Evolutionary conservation across 2,113 vertebrate species (phyloP).

Genomic region (Typhlomys cinereus): DNA sequence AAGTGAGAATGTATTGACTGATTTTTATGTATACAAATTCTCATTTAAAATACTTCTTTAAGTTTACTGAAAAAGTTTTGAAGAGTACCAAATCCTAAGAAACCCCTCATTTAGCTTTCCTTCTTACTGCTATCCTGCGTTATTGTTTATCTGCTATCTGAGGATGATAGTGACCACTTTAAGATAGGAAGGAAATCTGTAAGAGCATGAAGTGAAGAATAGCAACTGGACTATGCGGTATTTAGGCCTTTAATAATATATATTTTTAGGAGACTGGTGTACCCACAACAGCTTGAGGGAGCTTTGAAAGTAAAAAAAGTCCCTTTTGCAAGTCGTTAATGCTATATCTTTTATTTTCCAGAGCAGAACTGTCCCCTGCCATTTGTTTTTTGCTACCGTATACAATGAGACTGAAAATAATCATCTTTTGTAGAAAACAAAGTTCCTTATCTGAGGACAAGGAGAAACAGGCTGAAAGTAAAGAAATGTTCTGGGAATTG

Average conservation of each 20-base stretch:
- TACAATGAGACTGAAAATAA: background rate
- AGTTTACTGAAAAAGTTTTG: background rate
- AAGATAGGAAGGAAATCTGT: background rate
- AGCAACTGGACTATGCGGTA: rapidly evolving
- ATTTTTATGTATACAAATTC: background rate
- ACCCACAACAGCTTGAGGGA: background rate
- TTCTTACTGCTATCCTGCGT: background rate
- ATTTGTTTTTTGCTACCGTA: background rate
- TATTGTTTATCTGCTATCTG: background rate
- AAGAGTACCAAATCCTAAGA: background rate
- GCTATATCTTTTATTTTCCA: background rate
- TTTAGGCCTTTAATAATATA: background rate
- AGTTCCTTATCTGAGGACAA: background rate
- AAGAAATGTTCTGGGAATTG: background rate
- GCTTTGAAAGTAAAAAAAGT: too few species aligned
- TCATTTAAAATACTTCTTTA: background rate
- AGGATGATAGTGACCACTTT: background rate
- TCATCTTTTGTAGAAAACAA: background rate
- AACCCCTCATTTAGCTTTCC: background rate
- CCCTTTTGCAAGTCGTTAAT: background rate
- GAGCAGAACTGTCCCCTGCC: background rate
- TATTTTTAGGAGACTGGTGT: background rate
- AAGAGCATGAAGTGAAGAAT: background rate
- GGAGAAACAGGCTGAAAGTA: background rate
- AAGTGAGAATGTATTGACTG: background rate